Conservation (phyloP, 2,888 invertebrate genomes). For the Drosophila greeni region DNA sequence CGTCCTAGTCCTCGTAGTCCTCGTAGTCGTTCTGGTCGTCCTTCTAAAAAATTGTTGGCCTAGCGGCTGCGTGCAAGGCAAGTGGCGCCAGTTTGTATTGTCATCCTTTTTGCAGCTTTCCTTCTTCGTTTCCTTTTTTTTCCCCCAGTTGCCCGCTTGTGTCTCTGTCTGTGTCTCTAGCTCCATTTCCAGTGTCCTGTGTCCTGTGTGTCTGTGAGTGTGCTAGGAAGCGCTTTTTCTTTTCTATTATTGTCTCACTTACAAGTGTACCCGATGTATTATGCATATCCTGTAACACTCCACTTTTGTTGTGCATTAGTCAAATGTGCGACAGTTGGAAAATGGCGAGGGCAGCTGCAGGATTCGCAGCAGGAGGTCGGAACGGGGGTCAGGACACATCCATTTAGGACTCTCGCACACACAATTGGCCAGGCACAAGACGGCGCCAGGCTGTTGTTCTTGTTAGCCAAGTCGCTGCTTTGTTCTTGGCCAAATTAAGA, state of each 20-base stretch:
- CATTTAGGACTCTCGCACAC: conserved; percentile 65
- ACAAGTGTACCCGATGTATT: conserved; percentile 74
- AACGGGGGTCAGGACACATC: conserved; percentile 21
- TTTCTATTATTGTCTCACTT: conserved; percentile 74
- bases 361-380: background rate
- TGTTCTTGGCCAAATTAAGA: conserved; percentile 57
- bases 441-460: conserved; percentile 1
- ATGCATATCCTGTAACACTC: conserved; percentile 76
- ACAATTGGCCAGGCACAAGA: conserved; percentile 59
- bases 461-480: conserved; percentile 17
- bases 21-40: conserved; percentile 25
- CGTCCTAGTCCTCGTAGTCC: conserved; percentile 38
- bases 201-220: conserved; percentile 35
- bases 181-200: conserved; percentile 23
- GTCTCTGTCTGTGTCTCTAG: conserved; percentile 18
- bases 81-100: conserved; percentile 72
- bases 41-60: conserved; percentile 65
- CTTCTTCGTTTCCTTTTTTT: conserved; percentile 30
- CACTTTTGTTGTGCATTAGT: conserved; percentile 75
- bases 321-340: conserved; percentile 70
- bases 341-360: conserved; percentile 42
- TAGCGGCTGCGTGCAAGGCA: conserved; percentile 68
- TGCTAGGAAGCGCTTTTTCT: conserved; percentile 63
- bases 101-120: conserved; percentile 67
- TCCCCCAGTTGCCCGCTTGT: conserved; percentile 15